Conservation (phyloP, 2,113 vertebrate species). For the Falcunculus frontatus region DNA sequence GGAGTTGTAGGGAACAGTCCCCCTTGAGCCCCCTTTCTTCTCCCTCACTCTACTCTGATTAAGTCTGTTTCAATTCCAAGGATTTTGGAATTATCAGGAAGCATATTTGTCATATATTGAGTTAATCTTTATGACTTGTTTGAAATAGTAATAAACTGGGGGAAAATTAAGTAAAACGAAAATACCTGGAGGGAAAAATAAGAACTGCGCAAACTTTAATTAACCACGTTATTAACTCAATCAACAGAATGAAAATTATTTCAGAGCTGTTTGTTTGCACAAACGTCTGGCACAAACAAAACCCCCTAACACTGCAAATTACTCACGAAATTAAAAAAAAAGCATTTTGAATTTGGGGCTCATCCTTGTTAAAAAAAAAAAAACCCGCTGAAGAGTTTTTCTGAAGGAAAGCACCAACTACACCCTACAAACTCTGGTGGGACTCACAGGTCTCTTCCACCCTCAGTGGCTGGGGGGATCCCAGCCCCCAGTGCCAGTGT, state of each 20-base stretch:
- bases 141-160: background rate
- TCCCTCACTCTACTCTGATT: background rate
- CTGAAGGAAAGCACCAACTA: accelerated
- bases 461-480: no score
- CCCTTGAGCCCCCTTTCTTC: background rate
- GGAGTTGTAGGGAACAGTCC: background rate
- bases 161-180: background rate
- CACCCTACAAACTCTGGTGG: background rate
- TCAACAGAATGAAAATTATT: background rate
- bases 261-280: background rate
- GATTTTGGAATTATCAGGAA: background rate
- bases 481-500: background rate
- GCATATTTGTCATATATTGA: background rate
- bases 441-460: background rate
- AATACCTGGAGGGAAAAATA: background rate
- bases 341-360: background rate
- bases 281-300: background rate
- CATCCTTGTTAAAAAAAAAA: background rate
- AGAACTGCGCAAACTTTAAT: background rate
- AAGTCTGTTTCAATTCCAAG: background rate
- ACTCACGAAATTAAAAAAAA: background rate
- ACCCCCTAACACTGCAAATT: accelerated
- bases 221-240: background rate
- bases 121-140: background rate
- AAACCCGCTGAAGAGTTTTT: accelerated